Percentiles rank a stretch among this genome's conserved stretches.
These are phyloP conservation scores for Ammodytes dubius DNA, from an alignment of 2,113 vertebrate genomes.

Conservation along the genomic window DNA sequence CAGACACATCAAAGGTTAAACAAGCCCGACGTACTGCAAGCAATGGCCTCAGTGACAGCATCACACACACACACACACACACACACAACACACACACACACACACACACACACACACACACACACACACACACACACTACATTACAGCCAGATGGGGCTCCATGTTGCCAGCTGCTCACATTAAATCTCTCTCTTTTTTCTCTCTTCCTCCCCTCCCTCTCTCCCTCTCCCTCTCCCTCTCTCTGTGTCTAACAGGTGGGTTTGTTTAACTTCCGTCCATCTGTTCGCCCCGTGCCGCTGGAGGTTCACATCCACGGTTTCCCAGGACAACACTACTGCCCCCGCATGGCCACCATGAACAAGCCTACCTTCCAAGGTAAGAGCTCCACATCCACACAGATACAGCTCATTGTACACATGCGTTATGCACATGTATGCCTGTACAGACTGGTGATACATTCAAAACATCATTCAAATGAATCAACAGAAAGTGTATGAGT, in stretches of 20 bases:
- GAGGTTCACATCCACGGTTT: conserved; percentile 99
- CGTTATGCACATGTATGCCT: background rate
- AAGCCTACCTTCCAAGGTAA: conserved; percentile 95
- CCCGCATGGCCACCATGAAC: conserved; percentile 99
- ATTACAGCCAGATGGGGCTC: conserved; percentile 78
- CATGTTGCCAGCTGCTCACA: conserved; percentile 76
- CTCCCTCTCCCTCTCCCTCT: conserved; percentile 14
- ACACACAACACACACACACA: conserved; percentile 63
- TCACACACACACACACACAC: conserved; percentile 63
- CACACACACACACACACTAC: conserved; percentile 63
- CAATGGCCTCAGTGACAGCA: conserved; percentile 31
- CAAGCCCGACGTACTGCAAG: no score
- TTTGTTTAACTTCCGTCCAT: conserved; percentile 98
- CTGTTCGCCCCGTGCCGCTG: conserved; percentile 96
- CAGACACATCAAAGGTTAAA: conserved; percentile 10
- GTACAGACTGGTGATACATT: no score
- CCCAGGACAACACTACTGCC: conserved; percentile 98
- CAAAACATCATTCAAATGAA: no score
- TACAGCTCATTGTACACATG: no score
- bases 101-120: conserved; percentile 62
- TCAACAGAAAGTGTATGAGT: no score
- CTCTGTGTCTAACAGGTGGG: conserved; percentile 88
- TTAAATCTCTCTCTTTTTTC: conserved; percentile 41
- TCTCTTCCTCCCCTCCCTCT: background rate
- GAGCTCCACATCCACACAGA: background rate